Evolutionary conservation across 2,113 vertebrate species (phyloP).

Genomic region (Benitochromis conjunctus): DNA sequence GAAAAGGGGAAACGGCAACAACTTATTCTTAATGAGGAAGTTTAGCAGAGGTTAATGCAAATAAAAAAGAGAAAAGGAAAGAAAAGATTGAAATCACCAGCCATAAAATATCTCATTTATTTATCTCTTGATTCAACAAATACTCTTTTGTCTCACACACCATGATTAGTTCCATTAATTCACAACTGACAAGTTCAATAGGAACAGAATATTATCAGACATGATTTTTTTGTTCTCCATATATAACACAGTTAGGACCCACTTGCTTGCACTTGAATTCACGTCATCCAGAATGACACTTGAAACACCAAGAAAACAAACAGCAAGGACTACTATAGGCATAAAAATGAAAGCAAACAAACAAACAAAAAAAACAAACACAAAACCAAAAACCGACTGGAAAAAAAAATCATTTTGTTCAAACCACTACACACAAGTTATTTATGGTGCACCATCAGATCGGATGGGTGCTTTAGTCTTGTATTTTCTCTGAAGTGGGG

Average conservation of each 20-base stretch:
- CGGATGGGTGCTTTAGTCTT: neutral
- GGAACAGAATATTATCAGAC: constrained; percentile 61
- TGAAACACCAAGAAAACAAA: constrained; percentile 64
- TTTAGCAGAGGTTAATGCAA: neutral
- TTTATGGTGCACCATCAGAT: constrained; percentile 25
- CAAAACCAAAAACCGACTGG: neutral
- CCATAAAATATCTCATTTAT: constrained; percentile 73
- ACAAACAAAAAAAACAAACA: neutral
- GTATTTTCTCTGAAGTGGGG: constrained; percentile 35
- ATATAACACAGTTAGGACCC: constrained; percentile 58
- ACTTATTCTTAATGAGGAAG: neutral
- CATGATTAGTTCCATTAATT: constrained; percentile 66
- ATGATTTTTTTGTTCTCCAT: constrained; percentile 23
- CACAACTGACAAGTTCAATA: constrained; percentile 64
- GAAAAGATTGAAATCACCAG: constrained; percentile 48
- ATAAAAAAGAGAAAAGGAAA: neutral
- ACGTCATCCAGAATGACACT: constrained; percentile 65
- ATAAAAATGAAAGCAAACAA: neutral
- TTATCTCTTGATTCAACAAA: constrained; percentile 67
- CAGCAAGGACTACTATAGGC: constrained; percentile 35
- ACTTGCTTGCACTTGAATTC: constrained; percentile 66
- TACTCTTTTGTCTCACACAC: constrained; percentile 67
- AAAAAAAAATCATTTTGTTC: neutral
- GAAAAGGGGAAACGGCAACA: neutral
- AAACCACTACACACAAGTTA: constrained; percentile 53